Evolutionary conservation across 2,888 invertebrate species (phyloP).

Genomic region (Drosophila robusta): DNA sequence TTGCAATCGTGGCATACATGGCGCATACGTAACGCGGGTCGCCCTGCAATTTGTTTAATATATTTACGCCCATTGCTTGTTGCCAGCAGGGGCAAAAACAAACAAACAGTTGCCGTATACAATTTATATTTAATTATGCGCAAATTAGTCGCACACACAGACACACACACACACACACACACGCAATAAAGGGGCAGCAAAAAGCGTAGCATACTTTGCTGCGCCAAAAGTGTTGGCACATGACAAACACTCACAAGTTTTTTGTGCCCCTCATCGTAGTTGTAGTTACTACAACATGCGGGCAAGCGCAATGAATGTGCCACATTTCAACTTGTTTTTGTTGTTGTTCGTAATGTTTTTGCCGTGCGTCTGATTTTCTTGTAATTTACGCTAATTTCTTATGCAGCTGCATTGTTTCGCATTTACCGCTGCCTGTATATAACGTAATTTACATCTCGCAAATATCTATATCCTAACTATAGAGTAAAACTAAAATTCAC

Average conservation of each 20-base stretch:
- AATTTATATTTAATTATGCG: constrained; percentile 83
- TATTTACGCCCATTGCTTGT: constrained; percentile 81
- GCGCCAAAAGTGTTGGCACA: constrained; percentile 74
- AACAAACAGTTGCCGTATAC: constrained; percentile 74
- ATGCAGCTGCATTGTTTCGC: constrained; percentile 27
- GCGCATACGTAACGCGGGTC: constrained; percentile 67
- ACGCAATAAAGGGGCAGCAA: constrained; percentile 35
- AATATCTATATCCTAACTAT: not conserved
- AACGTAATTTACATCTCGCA: not conserved
- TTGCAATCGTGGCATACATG: constrained; percentile 61
- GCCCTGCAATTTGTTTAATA: constrained; percentile 77
- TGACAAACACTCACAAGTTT: constrained; percentile 79
- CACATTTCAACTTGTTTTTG: constrained; percentile 25
- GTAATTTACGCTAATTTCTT: constrained; percentile 69
- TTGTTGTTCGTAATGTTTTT: constrained; percentile 15
- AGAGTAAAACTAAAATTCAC: not conserved
- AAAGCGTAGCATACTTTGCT: constrained; percentile 63
- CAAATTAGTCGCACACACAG: constrained; percentile 74
- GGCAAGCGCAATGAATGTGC: constrained; percentile 31
- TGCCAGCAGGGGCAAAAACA: constrained; percentile 42
- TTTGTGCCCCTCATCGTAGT: constrained; percentile 34
- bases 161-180: constrained; percentile 3
- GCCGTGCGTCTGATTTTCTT: constrained; percentile 48
- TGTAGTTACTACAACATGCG: constrained; percentile 45
- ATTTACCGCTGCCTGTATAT: not conserved